Percentiles rank a stretch among this genome's conserved stretches.
Evolutionary conservation across 2,113 vertebrate genomes (phyloP).

Genomic region (Panthera tigris): DNA sequence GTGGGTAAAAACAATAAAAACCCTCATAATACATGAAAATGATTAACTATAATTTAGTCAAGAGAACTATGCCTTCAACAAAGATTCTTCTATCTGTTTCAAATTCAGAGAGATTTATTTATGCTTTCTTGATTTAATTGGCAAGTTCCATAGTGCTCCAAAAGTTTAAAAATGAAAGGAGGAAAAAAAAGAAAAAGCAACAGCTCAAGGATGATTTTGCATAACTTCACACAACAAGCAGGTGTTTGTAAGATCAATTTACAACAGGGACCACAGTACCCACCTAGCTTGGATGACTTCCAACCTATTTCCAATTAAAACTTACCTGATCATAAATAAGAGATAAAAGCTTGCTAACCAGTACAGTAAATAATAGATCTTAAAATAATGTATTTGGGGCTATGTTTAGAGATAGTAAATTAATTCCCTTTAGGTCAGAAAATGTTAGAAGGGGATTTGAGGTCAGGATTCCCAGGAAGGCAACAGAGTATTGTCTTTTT

Average conservation of each 20-base stretch:
- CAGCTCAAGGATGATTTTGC: conserved; percentile 68
- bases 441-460: conserved; percentile 58
- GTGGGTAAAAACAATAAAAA: conserved; percentile 30
- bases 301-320: conserved; percentile 81
- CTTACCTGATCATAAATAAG: conserved; percentile 82
- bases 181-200: neutral
- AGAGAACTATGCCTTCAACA: conserved; percentile 34
- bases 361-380: conserved; percentile 81
- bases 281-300: conserved; percentile 73
- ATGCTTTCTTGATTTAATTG: conserved; percentile 75
- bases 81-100: conserved; percentile 39
- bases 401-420: conserved; percentile 77
- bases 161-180: conserved; percentile 68
- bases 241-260: conserved; percentile 75
- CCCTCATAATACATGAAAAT: neutral
- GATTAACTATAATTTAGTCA: conserved; percentile 47
- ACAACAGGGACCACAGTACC: conserved; percentile 59
- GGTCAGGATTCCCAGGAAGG: conserved; percentile 53
- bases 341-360: conserved; percentile 78
- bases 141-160: conserved; percentile 57
- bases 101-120: conserved; percentile 74
- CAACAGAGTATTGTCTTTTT: conserved; percentile 55
- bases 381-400: conserved; percentile 77
- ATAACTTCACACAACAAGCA: conserved; percentile 73
- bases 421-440: conserved; percentile 65